phyloP scores from a whole-genome alignment of 1,140 invertebrate genomes.

The Neodiprion lecontei region DNA sequence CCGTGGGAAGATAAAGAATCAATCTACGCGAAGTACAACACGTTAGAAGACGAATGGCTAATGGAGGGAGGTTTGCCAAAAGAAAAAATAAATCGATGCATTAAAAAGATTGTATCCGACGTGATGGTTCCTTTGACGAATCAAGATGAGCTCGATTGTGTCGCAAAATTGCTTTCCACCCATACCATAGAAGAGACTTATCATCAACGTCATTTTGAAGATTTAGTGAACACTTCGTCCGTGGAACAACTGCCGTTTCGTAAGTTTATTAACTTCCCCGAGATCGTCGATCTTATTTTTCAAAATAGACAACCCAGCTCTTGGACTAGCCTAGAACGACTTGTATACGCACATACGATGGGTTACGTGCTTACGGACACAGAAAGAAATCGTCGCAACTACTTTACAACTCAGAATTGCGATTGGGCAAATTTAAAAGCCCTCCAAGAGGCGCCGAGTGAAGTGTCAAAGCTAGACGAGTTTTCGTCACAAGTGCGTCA shows the following conservation, averaged over 20 bases:
- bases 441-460: background rate
- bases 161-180: background rate
- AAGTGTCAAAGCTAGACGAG: background rate
- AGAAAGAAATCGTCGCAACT: background rate
- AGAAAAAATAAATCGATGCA: background rate
- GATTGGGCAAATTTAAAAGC: background rate
- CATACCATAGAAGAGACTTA: background rate
- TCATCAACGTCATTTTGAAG: background rate
- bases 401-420: background rate
- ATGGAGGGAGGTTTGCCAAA: background rate
- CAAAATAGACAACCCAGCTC: background rate
- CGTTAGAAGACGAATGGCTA: constrained; percentile 1
- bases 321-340: background rate
- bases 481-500: background rate
- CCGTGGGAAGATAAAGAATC: background rate
- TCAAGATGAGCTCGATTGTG: background rate
- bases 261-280: background rate
- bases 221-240: background rate
- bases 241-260: background rate
- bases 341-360: background rate
- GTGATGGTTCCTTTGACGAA: background rate
- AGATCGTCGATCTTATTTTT: background rate
- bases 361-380: background rate
- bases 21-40: background rate
- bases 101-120: background rate